Percentiles rank a stretch among this genome's conserved stretches.
Conservation (phyloP, 92 coral and sea anemone genomes). For the Parazoanthus swiftii region DNA sequence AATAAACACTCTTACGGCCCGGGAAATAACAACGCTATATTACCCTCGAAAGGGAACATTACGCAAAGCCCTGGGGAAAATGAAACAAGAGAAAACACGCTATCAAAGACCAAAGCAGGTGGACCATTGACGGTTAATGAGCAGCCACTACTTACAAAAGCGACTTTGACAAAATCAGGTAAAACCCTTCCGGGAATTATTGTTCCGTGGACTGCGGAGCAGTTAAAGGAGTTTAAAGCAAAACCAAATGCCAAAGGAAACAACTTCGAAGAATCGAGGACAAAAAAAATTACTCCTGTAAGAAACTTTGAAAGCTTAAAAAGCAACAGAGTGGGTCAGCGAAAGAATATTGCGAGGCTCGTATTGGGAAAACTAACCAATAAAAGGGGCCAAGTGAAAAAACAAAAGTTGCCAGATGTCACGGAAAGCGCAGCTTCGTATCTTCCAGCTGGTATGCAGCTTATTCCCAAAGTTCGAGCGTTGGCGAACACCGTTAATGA, state of each 20-base stretch:
- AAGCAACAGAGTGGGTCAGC: neutral
- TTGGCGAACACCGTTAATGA: neutral
- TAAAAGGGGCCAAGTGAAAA: conserved; percentile 8
- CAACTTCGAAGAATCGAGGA: neutral
- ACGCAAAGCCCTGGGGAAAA: conserved; percentile 3
- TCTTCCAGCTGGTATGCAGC: neutral
- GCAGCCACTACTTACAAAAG: neutral
- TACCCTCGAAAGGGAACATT: neutral
- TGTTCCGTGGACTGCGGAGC: neutral
- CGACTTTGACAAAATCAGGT: neutral
- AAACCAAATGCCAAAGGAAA: neutral
- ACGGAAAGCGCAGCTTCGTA: conserved; percentile 29
- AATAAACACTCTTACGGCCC: neutral
- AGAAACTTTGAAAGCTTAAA: neutral
- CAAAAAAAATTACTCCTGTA: neutral
- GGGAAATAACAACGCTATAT: neutral
- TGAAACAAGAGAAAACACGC: neutral
- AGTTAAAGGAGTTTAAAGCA: conserved; percentile 3
- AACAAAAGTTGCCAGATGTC: conserved; percentile 20
- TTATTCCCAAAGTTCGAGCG: conserved; percentile 9
- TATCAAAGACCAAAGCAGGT: neutral
- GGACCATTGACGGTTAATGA: neutral
- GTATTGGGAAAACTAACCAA: neutral
- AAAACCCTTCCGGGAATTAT: neutral
- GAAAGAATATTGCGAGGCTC: neutral